Evolutionary conservation across 2,888 invertebrate genomes (phyloP).

Genomic region (Branchinecta sandiegonensis): DNA sequence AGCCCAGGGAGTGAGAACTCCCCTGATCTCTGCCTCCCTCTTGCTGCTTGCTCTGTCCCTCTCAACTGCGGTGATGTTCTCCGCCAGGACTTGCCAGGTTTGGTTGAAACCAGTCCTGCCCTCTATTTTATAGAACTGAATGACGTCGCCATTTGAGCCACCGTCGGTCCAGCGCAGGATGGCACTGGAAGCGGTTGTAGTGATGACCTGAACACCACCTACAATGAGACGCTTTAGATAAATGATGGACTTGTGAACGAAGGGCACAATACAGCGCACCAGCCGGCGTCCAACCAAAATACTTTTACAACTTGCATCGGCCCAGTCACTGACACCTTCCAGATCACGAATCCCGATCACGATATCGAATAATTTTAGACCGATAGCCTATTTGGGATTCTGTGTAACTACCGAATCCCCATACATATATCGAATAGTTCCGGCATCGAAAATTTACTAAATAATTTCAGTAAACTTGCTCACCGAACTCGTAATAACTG

Average conservation of each 20-base stretch:
- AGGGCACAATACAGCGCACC: too few species aligned
- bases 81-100: constrained; percentile 57
- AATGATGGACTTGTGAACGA: not conserved
- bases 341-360: too few species aligned
- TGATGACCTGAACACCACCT: constrained; percentile 63
- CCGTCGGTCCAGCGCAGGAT: constrained; percentile 81
- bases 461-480: too few species aligned
- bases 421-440: too few species aligned
- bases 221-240: not conserved
- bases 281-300: too few species aligned
- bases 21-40: constrained; percentile 54
- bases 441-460: too few species aligned
- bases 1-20: constrained; percentile 67
- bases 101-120: constrained; percentile 74
- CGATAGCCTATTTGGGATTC: too few species aligned
- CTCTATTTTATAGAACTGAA: constrained; percentile 60
- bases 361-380: too few species aligned
- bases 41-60: constrained; percentile 53
- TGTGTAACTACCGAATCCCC: too few species aligned
- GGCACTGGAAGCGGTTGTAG: constrained; percentile 57
- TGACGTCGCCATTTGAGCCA: constrained; percentile 62
- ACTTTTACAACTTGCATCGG: too few species aligned
- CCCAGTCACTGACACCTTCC: too few species aligned
- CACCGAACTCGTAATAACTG: too few species aligned
- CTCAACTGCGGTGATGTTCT: constrained; percentile 49